These are phyloP conservation scores for Thereva unica DNA, from an alignment of 2,888 invertebrate species.

Conservation along the genomic window DNA sequence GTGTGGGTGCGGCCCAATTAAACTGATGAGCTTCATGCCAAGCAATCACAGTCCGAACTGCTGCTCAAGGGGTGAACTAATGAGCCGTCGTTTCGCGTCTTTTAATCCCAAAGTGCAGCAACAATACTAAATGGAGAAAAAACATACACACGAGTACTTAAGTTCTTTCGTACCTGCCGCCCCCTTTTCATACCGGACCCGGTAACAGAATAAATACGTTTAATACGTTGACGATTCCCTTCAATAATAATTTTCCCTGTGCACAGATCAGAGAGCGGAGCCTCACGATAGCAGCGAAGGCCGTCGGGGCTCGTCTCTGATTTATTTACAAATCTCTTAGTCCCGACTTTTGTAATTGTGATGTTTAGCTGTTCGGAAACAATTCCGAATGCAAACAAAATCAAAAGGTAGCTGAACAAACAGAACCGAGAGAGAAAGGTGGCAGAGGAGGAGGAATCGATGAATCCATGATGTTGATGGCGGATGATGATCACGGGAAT, in stretches of 20 bases:
- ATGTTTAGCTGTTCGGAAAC: slow-evolving; percentile 29
- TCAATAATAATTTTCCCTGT: too few species aligned
- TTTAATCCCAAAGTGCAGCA: slow-evolving; percentile 3
- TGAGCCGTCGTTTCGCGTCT: slow-evolving; percentile 21
- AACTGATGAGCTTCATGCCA: slow-evolving; percentile 28
- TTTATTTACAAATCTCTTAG: slow-evolving; percentile 36
- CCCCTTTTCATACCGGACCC: neutral
- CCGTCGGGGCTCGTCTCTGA: slow-evolving; percentile 20
- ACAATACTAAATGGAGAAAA: too few species aligned
- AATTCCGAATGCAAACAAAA: slow-evolving; percentile 14
- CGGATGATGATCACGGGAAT: too few species aligned
- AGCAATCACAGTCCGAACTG: slow-evolving; percentile 9
- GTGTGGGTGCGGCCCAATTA: slow-evolving; percentile 35
- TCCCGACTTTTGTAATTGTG: slow-evolving; percentile 27
- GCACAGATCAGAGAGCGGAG: neutral
- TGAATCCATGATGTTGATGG: neutral
- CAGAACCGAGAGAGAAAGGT: slow-evolving; percentile 8
- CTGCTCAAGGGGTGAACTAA: slow-evolving; percentile 23
- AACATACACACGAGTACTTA: neutral
- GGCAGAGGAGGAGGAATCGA: slow-evolving; percentile 12
- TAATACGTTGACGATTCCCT: slow-evolving; percentile 21
- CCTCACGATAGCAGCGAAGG: slow-evolving; percentile 11
- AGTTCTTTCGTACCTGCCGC: neutral
- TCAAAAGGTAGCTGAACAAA: slow-evolving; percentile 16
- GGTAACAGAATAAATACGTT: slow-evolving; percentile 14